Conservation (phyloP, 2,113 vertebrate genomes). For the Carassius carassius region DNA sequence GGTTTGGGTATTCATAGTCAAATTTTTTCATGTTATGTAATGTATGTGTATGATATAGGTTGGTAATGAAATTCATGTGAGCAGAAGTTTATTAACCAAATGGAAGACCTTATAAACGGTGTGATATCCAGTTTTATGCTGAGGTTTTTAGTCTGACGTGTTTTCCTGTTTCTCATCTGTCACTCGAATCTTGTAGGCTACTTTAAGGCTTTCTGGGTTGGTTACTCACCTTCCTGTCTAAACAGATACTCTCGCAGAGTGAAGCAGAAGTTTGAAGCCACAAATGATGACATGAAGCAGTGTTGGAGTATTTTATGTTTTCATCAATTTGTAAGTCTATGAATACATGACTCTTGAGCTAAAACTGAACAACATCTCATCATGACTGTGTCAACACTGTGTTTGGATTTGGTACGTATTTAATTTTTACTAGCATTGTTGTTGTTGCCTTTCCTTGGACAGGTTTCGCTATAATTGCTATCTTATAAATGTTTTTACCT, state of each 20-base stretch:
- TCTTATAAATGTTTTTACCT: neutral
- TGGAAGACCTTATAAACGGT: neutral
- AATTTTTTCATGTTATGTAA: neutral
- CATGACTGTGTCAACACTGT: constrained; percentile 37
- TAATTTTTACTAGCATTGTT: neutral
- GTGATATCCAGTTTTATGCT: neutral
- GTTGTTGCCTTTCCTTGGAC: neutral
- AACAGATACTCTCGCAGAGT: neutral
- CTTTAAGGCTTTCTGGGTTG: constrained; percentile 38
- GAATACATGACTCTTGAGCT: constrained; percentile 22
- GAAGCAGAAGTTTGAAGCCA: neutral
- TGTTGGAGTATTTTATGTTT: constrained; percentile 6
- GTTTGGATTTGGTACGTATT: constrained; percentile 63
- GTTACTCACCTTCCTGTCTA: constrained; percentile 36
- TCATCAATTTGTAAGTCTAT: neutral
- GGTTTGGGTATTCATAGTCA: neutral
- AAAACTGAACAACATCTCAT: constrained; percentile 10
- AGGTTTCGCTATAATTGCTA: neutral
- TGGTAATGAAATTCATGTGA: neutral
- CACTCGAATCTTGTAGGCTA: constrained; percentile 29
- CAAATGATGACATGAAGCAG: constrained; percentile 14
- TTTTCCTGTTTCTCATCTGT: constrained; percentile 41
- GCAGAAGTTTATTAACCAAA: neutral
- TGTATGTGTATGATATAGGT: neutral
- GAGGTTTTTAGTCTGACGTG: constrained; percentile 43